Evolutionary conservation across 2,888 invertebrate species (phyloP).

Genomic region (Eilema caniola): DNA sequence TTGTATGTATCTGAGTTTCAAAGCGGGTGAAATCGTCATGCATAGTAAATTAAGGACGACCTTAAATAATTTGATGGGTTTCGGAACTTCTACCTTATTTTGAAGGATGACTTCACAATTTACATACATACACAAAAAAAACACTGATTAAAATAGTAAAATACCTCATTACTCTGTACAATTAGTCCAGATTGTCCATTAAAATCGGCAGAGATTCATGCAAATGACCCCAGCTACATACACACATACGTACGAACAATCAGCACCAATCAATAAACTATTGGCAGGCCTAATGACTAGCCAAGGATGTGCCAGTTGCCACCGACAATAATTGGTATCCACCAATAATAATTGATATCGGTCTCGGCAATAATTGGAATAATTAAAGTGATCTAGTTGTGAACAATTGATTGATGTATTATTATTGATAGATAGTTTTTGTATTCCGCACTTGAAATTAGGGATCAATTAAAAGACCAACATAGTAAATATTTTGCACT

Average conservation of each 20-base stretch:
- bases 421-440: constrained; percentile 33
- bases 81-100: too few relatives aligned
- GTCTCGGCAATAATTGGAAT: constrained; percentile 76
- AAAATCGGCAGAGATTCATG: constrained; percentile 81
- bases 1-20: not conserved
- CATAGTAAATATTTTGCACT: not conserved
- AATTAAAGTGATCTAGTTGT: constrained; percentile 73
- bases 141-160: not conserved
- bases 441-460: constrained; percentile 12
- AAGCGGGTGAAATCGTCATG: not conserved
- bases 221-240: constrained; percentile 75
- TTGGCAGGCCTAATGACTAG: constrained; percentile 83
- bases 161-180: constrained; percentile 69
- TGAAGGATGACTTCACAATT: too few relatives aligned
- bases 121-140: too few relatives aligned
- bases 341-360: constrained; percentile 73
- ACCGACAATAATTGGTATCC: constrained; percentile 74
- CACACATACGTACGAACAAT: constrained; percentile 73
- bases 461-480: constrained; percentile 12
- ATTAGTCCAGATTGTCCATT: constrained; percentile 79
- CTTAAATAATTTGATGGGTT: too few relatives aligned
- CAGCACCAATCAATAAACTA: constrained; percentile 87
- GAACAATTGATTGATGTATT: constrained; percentile 58
- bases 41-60: too few relatives aligned
- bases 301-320: constrained; percentile 78